Evolutionary conservation across 2,888 invertebrate species (phyloP), one percentile per base, ranked within the genome.

Genomic region (Pyrgus malvae): DNA sequence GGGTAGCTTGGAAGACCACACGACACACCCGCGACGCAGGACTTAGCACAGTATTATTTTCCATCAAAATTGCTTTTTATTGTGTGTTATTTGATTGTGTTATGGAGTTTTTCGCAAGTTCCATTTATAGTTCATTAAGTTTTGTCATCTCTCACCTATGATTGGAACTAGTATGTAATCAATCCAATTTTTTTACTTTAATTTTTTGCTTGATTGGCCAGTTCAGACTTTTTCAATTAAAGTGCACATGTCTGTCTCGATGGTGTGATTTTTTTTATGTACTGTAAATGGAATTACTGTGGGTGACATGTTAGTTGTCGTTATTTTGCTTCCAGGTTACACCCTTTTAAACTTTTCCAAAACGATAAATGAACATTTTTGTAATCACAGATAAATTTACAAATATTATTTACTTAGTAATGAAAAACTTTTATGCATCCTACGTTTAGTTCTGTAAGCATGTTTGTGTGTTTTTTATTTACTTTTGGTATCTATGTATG

Each of bases 311-410:
- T 81, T 80, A 83, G 84, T 79, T 86, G 86, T 86, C 86, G 83
- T 86, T 85, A 80, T 85, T 82, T 85, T 85, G 80, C 80, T 82
- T 88, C 90, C 90, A 90, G 90, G 90, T 85, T 89, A 86, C 83
- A 85, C 86, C 88, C 81, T 83, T 80, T 80, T 68, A 75, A 72
- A 76, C 71, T 64, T 70, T 71, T 64, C 38, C 48, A 60, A 65
- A 61, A 58, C 61, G 59, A 67, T 59, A 69, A n/a, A 62, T 66
- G 54, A 61, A 68, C 21, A 58, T 59, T 58, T 61, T 61, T 46
- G 65, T 65, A 72, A 75, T 78, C 87, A 90, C 90, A 90, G 90
- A 90, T 90, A 90, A 90, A 90, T 90, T 90, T 90, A 90, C 88
- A 80, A 66, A 68, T 69, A 70, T 68, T 72, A 68, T 64, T 66